Conservation (phyloP, 2,113 vertebrate genomes). For the Hassar affinis region DNA sequence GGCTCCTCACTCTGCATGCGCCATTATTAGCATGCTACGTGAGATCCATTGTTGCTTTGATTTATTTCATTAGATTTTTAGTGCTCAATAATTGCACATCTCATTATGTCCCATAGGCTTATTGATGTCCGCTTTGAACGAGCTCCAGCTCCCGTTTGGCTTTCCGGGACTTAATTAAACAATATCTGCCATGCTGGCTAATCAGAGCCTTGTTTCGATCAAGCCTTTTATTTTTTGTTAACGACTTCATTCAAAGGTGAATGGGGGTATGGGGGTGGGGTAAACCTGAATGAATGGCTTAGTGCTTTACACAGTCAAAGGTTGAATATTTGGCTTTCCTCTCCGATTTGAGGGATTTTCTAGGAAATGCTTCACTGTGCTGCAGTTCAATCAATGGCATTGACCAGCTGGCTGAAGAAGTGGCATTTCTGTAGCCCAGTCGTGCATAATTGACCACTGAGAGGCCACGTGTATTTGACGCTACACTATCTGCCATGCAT, state of each 20-base stretch:
- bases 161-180: conserved; percentile 39
- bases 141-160: conserved; percentile 27
- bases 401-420: conserved; percentile 11
- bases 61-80: conserved; percentile 49
- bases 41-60: conserved; percentile 21
- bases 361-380: not conserved
- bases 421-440: not conserved
- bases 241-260: not conserved
- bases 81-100: conserved; percentile 46
- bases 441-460: conserved; percentile 3
- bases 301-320: not conserved
- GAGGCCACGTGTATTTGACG: not conserved
- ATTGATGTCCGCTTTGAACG: conserved; percentile 37
- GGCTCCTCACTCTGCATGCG: not conserved
- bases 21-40: conserved; percentile 28
- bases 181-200: conserved; percentile 21
- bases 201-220: conserved; percentile 6
- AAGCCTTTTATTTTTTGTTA: not conserved
- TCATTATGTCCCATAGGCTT: conserved; percentile 35
- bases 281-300: not conserved
- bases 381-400: conserved; percentile 34
- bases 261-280: not conserved
- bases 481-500: not conserved
- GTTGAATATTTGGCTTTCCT: not conserved
- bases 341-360: not conserved